Conservation (phyloP, 2,113 vertebrate genomes). For the Ginglymostoma cirratum region DNA sequence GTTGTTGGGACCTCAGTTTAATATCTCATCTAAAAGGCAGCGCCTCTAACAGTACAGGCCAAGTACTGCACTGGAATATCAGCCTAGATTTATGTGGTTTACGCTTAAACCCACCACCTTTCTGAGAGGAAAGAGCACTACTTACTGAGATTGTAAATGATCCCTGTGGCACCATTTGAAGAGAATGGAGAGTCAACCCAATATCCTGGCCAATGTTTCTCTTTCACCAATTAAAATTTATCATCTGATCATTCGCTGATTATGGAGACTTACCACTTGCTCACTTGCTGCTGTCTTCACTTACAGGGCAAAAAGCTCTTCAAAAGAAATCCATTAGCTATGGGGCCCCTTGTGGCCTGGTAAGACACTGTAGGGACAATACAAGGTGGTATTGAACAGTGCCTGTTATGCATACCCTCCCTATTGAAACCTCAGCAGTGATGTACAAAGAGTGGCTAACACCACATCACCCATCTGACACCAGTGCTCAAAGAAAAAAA, state of each 20-base stretch:
- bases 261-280: not conserved
- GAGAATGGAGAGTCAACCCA: too few species aligned
- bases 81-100: too few species aligned
- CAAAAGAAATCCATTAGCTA: not conserved
- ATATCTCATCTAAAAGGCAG: too few species aligned
- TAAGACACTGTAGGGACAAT: not conserved
- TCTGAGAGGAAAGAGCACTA: too few species aligned
- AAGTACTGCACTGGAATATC: too few species aligned
- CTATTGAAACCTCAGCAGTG: not conserved
- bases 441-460: not conserved
- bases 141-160: too few species aligned
- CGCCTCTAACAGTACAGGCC: too few species aligned
- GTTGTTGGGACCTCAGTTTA: too few species aligned
- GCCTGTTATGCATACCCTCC: too few species aligned
- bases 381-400: not conserved
- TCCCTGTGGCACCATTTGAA: too few species aligned
- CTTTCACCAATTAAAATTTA: not conserved
- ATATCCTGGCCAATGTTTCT: not conserved
- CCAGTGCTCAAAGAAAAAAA: not conserved
- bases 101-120: too few species aligned
- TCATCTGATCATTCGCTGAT: not conserved
- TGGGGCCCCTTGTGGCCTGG: not conserved
- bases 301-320: not conserved
- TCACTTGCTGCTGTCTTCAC: not conserved
- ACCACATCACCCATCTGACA: not conserved